A percentile compares a stretch with the other conserved stretches of the same genome.
phyloP scores from a whole-genome alignment of 2,113 vertebrate genomes.

The Lipotes vexillifer region DNA sequence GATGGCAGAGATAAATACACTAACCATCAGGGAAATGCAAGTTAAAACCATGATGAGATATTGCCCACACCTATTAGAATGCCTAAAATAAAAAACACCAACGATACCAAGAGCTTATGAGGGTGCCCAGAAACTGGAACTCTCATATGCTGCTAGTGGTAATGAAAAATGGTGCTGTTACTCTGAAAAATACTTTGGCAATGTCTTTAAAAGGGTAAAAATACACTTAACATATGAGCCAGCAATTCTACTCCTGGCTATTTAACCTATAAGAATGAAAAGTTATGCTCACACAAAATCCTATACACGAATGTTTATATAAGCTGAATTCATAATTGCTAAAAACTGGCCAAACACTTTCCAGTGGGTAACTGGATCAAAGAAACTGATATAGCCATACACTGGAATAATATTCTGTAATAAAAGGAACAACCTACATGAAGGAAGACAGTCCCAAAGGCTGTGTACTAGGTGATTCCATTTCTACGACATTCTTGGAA shows the following conservation, averaged over 20 bases:
- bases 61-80: background rate
- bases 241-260: background rate
- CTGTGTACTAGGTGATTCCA: background rate
- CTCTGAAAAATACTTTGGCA: constrained; percentile 17
- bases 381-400: background rate
- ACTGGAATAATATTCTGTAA: background rate
- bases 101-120: background rate
- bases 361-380: background rate
- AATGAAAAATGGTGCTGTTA: background rate
- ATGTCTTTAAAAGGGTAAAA: background rate
- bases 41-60: constrained; percentile 1
- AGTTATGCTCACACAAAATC: background rate
- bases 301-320: background rate
- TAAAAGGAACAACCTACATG: background rate
- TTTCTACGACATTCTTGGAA: background rate
- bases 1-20: background rate
- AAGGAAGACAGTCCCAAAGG: background rate
- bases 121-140: background rate
- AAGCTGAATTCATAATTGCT: background rate
- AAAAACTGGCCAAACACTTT: background rate
- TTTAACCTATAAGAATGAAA: constrained; percentile 15
- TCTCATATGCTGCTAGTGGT: background rate
- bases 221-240: background rate
- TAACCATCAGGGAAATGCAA: background rate
- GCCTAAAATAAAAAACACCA: constrained; percentile 12